Evolutionary conservation across 2,797 vertebrate genomes (phyloP).

Genomic region (Melanotaenia trifasciata): DNA sequence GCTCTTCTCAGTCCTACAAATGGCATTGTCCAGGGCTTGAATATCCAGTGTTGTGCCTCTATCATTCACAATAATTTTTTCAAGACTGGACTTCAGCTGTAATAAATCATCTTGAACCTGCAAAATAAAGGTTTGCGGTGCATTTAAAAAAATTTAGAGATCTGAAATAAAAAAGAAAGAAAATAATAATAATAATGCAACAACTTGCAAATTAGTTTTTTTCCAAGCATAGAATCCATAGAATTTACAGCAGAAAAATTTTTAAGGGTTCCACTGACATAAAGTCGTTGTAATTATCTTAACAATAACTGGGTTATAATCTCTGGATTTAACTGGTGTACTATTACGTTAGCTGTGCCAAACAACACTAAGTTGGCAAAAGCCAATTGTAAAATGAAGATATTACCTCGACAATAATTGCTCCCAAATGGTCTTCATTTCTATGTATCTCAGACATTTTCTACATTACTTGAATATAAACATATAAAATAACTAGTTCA

Average conservation of each 20-base stretch:
- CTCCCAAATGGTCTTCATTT: constrained; percentile 58
- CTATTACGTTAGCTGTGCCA: neutral
- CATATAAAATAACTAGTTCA: neutral
- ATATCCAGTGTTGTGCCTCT: constrained; percentile 63
- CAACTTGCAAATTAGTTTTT: too few species aligned
- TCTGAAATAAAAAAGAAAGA: neutral
- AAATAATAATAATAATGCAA: too few species aligned
- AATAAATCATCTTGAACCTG: constrained; percentile 87
- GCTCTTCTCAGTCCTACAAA: constrained; percentile 76
- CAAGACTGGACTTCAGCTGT: constrained; percentile 78
- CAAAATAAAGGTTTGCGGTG: constrained; percentile 22
- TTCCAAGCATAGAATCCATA: neutral
- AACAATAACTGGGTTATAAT: neutral
- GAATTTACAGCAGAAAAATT: neutral
- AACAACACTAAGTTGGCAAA: neutral
- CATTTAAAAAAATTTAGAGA: neutral
- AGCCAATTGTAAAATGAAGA: neutral
- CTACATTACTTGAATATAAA: neutral
- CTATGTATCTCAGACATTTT: constrained; percentile 58
- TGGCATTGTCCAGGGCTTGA: constrained; percentile 77
- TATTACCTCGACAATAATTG: constrained; percentile 74
- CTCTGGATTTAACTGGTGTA: neutral
- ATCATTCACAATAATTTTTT: constrained; percentile 35
- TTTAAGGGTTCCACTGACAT: neutral
- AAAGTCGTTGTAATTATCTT: neutral